phyloP scores from a whole-genome alignment of 1,140 invertebrate species.

The Panagrolaimus sp. region DNA sequence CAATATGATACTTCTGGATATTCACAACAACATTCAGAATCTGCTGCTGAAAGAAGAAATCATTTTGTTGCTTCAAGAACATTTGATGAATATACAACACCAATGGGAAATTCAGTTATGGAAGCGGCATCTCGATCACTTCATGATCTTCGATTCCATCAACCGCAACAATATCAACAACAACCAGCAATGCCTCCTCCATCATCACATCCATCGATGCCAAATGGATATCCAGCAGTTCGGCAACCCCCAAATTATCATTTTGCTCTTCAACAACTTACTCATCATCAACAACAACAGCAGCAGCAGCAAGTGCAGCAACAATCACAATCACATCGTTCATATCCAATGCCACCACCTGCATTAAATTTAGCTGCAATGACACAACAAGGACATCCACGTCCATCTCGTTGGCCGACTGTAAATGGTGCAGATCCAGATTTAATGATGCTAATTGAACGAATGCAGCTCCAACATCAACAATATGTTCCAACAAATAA shows the following conservation, averaged over 20 bases:
- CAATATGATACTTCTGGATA: too few species aligned
- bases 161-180: too few species aligned
- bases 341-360: background rate
- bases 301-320: background rate
- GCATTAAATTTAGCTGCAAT: too few species aligned
- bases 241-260: background rate
- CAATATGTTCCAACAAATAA: too few species aligned
- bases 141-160: background rate
- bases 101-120: background rate
- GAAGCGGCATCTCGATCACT: background rate
- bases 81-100: background rate
- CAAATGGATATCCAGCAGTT: background rate
- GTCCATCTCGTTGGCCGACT: background rate
- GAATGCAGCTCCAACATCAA: background rate
- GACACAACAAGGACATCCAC: background rate
- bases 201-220: background rate
- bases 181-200: too few species aligned
- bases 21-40: background rate
- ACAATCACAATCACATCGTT: background rate
- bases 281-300: background rate
- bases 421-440: conserved; percentile 3
- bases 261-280: background rate
- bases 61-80: conserved; percentile 1
- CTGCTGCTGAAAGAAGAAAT: background rate
- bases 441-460: background rate